Conservation (phyloP, 1,140 invertebrate species). For the Xylocopa sonorina region DNA sequence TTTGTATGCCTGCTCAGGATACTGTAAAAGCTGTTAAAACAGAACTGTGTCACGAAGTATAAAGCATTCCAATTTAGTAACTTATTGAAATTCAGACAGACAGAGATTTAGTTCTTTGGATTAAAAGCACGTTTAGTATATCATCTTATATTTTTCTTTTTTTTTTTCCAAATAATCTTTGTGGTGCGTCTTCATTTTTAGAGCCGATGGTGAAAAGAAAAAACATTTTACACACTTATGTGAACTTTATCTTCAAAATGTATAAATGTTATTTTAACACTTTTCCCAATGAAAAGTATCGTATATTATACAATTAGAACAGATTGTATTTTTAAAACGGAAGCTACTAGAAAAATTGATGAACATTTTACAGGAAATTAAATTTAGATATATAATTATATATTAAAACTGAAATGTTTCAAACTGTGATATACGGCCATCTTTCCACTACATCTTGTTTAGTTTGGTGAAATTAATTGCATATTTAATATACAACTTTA, state of each 20-base stretch:
- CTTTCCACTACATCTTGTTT: conserved; percentile 33
- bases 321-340: conserved; percentile 20
- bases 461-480: not conserved
- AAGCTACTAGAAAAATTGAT: not conserved
- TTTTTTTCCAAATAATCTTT: too few species aligned
- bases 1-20: not conserved
- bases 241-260: conserved; percentile 1
- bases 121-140: conserved; percentile 14
- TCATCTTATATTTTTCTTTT: too few species aligned
- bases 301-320: not conserved
- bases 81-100: not conserved
- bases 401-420: conserved; percentile 18
- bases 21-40: not conserved
- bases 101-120: conserved; percentile 15
- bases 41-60: conserved; percentile 2
- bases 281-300: not conserved
- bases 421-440: conserved; percentile 55
- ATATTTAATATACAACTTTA: not conserved
- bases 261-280: conserved; percentile 1
- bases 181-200: not conserved
- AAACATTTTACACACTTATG: not conserved
- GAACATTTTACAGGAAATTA: not conserved
- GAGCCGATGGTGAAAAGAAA: not conserved
- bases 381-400: conserved; percentile 24
- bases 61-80: conserved; percentile 27